These are phyloP conservation scores for Pomatostomus ruficeps DNA, from an alignment of 2,113 vertebrate species.

Conservation along the genomic window DNA sequence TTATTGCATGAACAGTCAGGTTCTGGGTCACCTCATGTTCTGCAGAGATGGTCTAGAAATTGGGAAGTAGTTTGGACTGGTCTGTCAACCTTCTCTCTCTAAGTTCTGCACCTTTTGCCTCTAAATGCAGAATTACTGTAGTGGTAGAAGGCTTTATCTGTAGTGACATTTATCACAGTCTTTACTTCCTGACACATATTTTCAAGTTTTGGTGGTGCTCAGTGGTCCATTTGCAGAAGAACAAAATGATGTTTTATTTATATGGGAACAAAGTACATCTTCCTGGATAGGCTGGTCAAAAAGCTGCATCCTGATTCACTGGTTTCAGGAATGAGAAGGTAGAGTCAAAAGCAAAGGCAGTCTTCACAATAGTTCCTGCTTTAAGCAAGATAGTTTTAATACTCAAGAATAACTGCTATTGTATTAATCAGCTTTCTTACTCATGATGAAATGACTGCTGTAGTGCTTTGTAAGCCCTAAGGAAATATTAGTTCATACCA, in stretches of 20 bases:
- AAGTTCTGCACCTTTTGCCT: not conserved
- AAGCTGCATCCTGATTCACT: not conserved
- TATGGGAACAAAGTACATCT: not conserved
- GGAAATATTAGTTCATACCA: not conserved
- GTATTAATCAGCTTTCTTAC: not conserved
- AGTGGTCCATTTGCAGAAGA: not conserved
- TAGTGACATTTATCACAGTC: not conserved
- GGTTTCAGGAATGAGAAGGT: not conserved
- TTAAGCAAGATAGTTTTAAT: not conserved
- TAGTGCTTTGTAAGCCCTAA: not conserved
- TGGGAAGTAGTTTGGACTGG: not conserved
- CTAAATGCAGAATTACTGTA: not conserved
- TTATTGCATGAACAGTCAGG: not conserved
- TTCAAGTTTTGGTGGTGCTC: not conserved
- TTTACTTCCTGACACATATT: not conserved
- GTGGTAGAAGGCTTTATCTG: not conserved
- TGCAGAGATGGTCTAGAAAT: not conserved
- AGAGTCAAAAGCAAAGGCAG: not conserved
- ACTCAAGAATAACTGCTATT: not conserved
- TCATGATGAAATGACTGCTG: not conserved
- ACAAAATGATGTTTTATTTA: not conserved
- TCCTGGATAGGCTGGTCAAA: not conserved
- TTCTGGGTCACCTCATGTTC: not conserved
- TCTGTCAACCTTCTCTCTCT: fast-evolving
- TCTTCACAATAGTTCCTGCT: not conserved